Evolutionary conservation across 2,888 invertebrate species (phyloP), one percentile per base, ranked within the genome.

Genomic region (Latheticus oryzae): DNA sequence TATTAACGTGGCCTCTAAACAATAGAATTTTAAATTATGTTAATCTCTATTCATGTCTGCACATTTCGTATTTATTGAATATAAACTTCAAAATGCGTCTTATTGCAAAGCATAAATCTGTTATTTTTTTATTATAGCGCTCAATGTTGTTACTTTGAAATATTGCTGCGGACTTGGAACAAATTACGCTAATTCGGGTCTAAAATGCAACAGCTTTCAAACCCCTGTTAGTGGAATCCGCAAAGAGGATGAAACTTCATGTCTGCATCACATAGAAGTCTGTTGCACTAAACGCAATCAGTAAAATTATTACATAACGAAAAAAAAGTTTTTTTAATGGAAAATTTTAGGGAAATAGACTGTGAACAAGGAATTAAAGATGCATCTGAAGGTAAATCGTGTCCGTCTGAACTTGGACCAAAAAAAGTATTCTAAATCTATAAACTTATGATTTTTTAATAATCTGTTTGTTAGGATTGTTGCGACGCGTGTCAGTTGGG

Each of bases 401-500:
- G 68, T 40, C n/a, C n/a, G n/a, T n/a, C n/a, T n/a, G n/a, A n/a
- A n/a, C n/a, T n/a, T n/a, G n/a, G n/a, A n/a, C n/a, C n/a, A n/a
- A n/a, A n/a, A 62, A 67, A 67, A 61, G 71, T 71, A 64, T 5
- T n/a, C n/a, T n/a, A n/a, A n/a, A n/a, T n/a, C n/a, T n/a, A n/a
- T n/a, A n/a, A n/a, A 30, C 5, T 17, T 21, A 30, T 19, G 3
- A 40, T 3, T 23, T 9, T 23, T 23, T 8, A 19, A 7, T 11
- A 19, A 24, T 5, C n/a, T 12, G 19, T 9, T 13, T 16, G 35
- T 35, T 23, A 84, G 78, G 81, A 83, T 65, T 87, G 87, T 66
- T 87, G 87, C 66, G 84, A 85, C 63, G 83, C 85, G 3, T 87
- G 87, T 65, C 83, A 84, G 71, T 76, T 87, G 26, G 88, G 88